phyloP scores from a whole-genome alignment of 2,113 vertebrate genomes.

The Bubalus kerabau region DNA sequence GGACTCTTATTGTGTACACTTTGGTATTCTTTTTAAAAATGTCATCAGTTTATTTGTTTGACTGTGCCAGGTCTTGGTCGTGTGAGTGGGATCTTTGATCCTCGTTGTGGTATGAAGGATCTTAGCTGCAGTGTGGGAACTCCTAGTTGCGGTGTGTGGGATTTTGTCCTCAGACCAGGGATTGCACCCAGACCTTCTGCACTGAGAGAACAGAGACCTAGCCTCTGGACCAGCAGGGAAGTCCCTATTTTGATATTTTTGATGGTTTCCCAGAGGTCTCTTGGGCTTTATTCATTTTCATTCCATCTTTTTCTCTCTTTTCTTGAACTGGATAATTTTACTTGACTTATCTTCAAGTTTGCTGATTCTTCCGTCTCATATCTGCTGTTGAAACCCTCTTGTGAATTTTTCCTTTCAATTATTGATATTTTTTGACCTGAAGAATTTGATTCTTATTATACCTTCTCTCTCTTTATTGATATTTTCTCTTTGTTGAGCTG shows the following conservation, averaged over 20 bases:
- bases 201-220: not conserved
- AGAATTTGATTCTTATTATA: not conserved
- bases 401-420: not conserved
- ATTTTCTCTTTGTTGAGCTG: not conserved
- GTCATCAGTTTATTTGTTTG: not conserved
- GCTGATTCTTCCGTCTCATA: not conserved
- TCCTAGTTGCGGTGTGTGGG: not conserved
- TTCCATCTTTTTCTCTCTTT: not conserved
- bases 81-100: not conserved
- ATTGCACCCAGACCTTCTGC: not conserved
- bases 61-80: not conserved
- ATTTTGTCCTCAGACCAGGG: not conserved
- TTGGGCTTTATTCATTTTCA: not conserved
- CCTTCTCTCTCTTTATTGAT: not conserved
- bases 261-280: not conserved
- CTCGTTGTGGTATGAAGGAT: accelerated
- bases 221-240: not conserved
- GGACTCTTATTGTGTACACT: not conserved
- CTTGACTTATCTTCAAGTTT: not conserved
- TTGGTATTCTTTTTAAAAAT: not conserved
- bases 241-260: not conserved
- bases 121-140: not conserved
- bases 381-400: not conserved
- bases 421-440: not conserved
- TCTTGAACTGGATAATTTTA: not conserved